Evolutionary conservation across 2,888 invertebrate species (phyloP).

Genomic region (Hirtodrosophila cameraria): DNA sequence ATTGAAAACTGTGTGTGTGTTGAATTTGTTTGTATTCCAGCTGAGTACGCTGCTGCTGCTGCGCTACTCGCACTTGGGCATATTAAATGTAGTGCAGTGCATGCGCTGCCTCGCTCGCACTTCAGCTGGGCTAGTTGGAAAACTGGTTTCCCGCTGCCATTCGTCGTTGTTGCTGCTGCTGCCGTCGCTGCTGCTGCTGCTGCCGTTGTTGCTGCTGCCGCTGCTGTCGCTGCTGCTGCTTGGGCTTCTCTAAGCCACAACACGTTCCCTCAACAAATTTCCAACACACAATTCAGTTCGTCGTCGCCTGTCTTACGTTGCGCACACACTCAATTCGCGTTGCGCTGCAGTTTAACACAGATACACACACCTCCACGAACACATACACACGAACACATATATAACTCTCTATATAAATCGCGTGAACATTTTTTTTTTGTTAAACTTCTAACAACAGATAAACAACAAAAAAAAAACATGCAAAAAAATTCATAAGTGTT

Average conservation of each 20-base stretch:
- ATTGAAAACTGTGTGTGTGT: constrained; percentile 69
- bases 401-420: constrained; percentile 13
- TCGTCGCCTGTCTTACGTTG: constrained; percentile 84
- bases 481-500: constrained; percentile 55
- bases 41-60: constrained; percentile 40
- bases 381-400: constrained; percentile 23
- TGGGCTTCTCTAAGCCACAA: constrained; percentile 68
- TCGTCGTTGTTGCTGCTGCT: constrained; percentile 48
- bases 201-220: constrained; percentile 22
- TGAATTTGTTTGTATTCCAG: constrained; percentile 52
- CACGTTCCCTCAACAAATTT: constrained; percentile 71
- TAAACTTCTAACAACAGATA: constrained; percentile 26
- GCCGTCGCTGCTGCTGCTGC: constrained; percentile 11
- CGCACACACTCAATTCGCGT: constrained; percentile 81
- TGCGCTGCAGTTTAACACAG: constrained; percentile 40
- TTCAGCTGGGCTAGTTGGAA: constrained; percentile 34
- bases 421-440: too few relatives aligned
- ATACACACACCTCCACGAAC: constrained; percentile 30
- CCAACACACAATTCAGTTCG: constrained; percentile 83
- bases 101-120: constrained; percentile 41
- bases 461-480: constrained; percentile 40
- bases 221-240: constrained; percentile 13
- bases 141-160: constrained; percentile 78
- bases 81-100: background rate
- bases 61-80: constrained; percentile 37